Conservation (phyloP, 1,140 invertebrate species). For the Heliconius hewitsoni region DNA sequence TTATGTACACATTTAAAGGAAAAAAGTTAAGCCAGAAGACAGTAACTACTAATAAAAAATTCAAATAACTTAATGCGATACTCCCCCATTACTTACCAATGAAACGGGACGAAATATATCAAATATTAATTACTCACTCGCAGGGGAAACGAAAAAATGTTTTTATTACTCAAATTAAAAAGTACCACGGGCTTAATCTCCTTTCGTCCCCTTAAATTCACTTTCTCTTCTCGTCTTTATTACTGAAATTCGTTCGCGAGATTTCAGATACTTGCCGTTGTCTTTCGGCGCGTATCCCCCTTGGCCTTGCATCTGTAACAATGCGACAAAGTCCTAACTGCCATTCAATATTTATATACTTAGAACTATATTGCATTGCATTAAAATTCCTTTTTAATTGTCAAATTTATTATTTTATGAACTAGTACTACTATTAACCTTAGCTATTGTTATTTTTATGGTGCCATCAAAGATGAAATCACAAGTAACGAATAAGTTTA, state of each 20-base stretch:
- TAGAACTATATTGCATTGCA: slow-evolving; percentile 54
- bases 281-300: slow-evolving; percentile 73
- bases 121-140: slow-evolving; percentile 42
- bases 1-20: neutral
- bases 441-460: slow-evolving; percentile 66
- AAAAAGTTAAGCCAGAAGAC: neutral
- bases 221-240: slow-evolving; percentile 84
- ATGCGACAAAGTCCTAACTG: slow-evolving; percentile 65
- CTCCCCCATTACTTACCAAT: slow-evolving; percentile 16
- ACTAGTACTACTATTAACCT: slow-evolving; percentile 10
- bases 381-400: slow-evolving; percentile 71
- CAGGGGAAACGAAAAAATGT: slow-evolving; percentile 38
- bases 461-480: slow-evolving; percentile 61
- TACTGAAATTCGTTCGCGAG: slow-evolving; percentile 81
- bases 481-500: slow-evolving; percentile 66
- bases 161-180: slow-evolving; percentile 75
- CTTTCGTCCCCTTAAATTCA: slow-evolving; percentile 83
- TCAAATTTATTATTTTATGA: slow-evolving; percentile 20
- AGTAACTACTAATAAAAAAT: slow-evolving; percentile 8
- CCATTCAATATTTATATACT: slow-evolving; percentile 49
- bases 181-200: slow-evolving; percentile 81
- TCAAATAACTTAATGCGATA: neutral
- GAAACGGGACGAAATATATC: slow-evolving; percentile 26
- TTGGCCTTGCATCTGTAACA: slow-evolving; percentile 58
- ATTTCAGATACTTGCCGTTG: slow-evolving; percentile 74